Conservation (phyloP, 37 sponge, comb jelly and placozoan species). For the Chondrilla cf. caribensis region DNA sequence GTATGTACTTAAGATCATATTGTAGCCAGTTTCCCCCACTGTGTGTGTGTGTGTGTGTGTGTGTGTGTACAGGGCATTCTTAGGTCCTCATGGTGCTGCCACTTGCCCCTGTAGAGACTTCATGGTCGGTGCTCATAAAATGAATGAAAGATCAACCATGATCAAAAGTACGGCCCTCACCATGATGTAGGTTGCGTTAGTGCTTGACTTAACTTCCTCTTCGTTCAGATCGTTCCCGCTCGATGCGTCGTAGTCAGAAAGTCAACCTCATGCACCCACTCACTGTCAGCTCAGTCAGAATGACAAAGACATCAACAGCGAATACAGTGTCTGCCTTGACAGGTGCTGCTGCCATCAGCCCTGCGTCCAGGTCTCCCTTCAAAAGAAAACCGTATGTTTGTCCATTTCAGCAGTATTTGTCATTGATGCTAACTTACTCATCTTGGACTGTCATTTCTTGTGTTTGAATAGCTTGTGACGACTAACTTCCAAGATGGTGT, state of each 20-base stretch:
- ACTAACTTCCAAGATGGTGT: too few relatives aligned
- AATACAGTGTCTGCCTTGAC: too few relatives aligned
- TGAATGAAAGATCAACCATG: background rate
- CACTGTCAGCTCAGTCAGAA: too few relatives aligned
- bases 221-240: background rate
- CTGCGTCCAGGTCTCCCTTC: too few relatives aligned
- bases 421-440: too few relatives aligned
- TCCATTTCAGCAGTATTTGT: too few relatives aligned
- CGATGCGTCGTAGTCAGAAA: background rate
- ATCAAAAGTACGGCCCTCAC: background rate
- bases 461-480: too few relatives aligned
- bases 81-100: background rate
- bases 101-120: background rate
- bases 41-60: background rate
- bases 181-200: background rate
- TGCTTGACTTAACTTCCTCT: background rate
- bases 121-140: background rate
- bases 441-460: too few relatives aligned
- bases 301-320: too few relatives aligned
- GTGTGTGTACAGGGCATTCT: background rate
- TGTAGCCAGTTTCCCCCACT: background rate
- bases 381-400: too few relatives aligned
- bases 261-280: constrained; percentile 19
- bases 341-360: too few relatives aligned
- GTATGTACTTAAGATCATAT: background rate